Conservation (phyloP, 2,113 vertebrate species). For the Nibea coibor region DNA sequence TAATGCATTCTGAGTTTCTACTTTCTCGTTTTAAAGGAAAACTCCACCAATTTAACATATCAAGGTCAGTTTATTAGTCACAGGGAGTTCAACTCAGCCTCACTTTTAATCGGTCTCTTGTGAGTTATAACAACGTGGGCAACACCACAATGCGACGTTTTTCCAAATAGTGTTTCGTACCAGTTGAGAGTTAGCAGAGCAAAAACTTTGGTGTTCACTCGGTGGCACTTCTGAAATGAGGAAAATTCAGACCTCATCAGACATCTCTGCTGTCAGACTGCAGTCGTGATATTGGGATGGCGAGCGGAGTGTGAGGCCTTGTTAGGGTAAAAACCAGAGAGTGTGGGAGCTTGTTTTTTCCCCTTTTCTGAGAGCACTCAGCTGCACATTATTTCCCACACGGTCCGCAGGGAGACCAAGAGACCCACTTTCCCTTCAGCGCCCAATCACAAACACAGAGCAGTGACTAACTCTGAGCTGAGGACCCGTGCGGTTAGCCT, state of each 20-base stretch:
- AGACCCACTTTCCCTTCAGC: constrained; percentile 61
- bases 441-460: constrained; percentile 45
- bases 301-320: constrained; percentile 33
- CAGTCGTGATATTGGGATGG: constrained; percentile 26
- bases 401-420: constrained; percentile 45
- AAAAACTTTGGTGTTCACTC: not conserved
- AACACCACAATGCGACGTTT: not conserved
- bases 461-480: not conserved
- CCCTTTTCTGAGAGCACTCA: constrained; percentile 44
- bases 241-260: constrained; percentile 9
- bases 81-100: not conserved
- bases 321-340: constrained; percentile 26
- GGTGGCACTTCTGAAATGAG: constrained; percentile 12
- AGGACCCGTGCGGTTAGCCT: constrained; percentile 31
- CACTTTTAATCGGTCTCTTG: not conserved
- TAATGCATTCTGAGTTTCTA: too few species aligned
- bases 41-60: not conserved
- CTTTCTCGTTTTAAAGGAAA: too few species aligned
- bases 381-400: constrained; percentile 52
- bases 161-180: not conserved
- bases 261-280: constrained; percentile 21
- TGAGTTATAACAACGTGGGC: not conserved
- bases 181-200: not conserved
- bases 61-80: not conserved
- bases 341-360: constrained; percentile 41